These are phyloP conservation scores for Cryptocheilus praepositus DNA, from an alignment of 2,888 invertebrate genomes.

Conservation along the genomic window DNA sequence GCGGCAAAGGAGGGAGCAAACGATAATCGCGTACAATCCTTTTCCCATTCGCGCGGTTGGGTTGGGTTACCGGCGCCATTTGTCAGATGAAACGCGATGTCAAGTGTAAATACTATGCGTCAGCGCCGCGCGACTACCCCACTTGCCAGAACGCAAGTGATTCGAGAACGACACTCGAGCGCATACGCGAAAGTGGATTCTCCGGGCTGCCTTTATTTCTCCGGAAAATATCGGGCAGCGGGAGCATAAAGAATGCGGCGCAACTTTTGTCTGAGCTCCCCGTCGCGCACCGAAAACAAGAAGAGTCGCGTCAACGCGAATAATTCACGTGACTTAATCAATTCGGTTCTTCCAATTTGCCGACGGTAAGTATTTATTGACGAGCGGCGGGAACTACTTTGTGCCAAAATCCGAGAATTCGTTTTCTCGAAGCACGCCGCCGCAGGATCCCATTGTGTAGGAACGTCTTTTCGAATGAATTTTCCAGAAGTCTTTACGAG, in stretches of 20 bases:
- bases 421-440: too few species aligned
- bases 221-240: slow-evolving; percentile 5
- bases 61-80: slow-evolving; percentile 29
- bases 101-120: slow-evolving; percentile 36
- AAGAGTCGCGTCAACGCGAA: too few species aligned
- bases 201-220: slow-evolving; percentile 27
- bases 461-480: too few species aligned
- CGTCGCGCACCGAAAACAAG: too few species aligned
- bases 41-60: slow-evolving; percentile 19
- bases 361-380: too few species aligned
- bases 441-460: too few species aligned
- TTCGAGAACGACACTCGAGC: slow-evolving; percentile 22
- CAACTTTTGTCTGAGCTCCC: not conserved
- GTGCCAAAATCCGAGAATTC: too few species aligned
- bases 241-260: slow-evolving; percentile 16
- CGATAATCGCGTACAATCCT: slow-evolving; percentile 35
- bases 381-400: too few species aligned
- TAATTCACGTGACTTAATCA: too few species aligned
- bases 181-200: slow-evolving; percentile 43
- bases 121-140: slow-evolving; percentile 23
- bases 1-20: not conserved
- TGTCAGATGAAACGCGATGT: slow-evolving; percentile 35
- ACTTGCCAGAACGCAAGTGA: slow-evolving; percentile 18
- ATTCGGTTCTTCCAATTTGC: too few species aligned
- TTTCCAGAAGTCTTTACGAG: too few species aligned